Base-by-base conservation (phyloP, 2,888 invertebrate species). In the Beris morrisii region DNA sequence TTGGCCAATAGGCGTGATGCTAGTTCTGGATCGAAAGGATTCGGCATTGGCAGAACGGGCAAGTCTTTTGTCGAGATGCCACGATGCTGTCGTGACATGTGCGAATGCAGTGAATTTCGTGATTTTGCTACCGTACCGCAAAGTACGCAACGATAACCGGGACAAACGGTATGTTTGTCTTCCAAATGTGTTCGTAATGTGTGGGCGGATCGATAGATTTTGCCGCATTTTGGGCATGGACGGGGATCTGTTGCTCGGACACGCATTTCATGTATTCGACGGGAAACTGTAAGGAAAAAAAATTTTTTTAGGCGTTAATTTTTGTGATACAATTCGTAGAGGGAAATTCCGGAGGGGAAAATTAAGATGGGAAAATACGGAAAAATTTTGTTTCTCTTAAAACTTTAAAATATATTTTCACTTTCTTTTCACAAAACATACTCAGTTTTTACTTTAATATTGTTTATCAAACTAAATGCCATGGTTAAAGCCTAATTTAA, bases 121-220 rank as follows among this genome's bases (percentile, higher is more conserved):
- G 93, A 93, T 81, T 95, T 95, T 53, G 95, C 95, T 67, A 95
- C 94, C 0, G 95, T 95, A 69, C 95, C 94, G 80, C 95, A 95
- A 2, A 95, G 84, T 3, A 94, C 94, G 80, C 95, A 95, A 61
- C 95, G 86, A 78, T 94, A 95, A 61, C 95, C 95, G 0, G 93
- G 93, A 77, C 95, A 95, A 74, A 94, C 89, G 44, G 95, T 95
- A 80, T 95, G 95, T 78, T 95, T 95, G 79, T 95, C 95, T 80
- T 95, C 95, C 70, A 95, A 85, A 80, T 95, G 95, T 32, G 95
- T 95, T 71, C 94, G 86, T 73, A 95, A 83, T 12, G 95, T 95
- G 82, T 95, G 95, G 15, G 95, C 94, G 38, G 93, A 93, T 69
- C 94, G 85, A 82, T 94, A 94, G 77, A 94, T 94, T 83, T 94